phyloP scores from a whole-genome alignment of 1,140 invertebrate species.

The Aradophagus sp. region DNA sequence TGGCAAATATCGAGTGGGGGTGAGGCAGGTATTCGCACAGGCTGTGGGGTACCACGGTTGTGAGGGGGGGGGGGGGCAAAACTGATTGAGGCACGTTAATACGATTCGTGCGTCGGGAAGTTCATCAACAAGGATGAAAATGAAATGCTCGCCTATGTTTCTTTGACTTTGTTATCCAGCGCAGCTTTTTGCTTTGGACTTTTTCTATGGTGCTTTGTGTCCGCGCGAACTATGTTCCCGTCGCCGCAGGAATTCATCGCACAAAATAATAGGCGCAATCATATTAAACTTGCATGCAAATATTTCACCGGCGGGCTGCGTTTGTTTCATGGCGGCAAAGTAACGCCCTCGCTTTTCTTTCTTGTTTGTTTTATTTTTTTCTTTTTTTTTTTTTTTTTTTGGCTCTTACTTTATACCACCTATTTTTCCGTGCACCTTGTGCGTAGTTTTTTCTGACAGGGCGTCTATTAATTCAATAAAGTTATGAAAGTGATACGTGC shows the following conservation, averaged over 20 bases:
- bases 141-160: constrained; percentile 38
- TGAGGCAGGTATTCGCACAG: no score
- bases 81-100: constrained; percentile 36
- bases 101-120: constrained; percentile 31
- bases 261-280: constrained; percentile 48
- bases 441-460: no score
- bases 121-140: constrained; percentile 37
- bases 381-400: no score
- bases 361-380: no score
- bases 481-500: no score
- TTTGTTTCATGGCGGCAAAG: constrained; percentile 31
- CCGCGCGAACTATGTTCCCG: constrained; percentile 16
- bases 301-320: constrained; percentile 32
- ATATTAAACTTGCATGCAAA: constrained; percentile 53
- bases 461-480: no score
- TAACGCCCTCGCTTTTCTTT: background rate
- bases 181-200: constrained; percentile 7
- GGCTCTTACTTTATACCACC: no score
- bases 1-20: no score
- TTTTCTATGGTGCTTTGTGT: constrained; percentile 28
- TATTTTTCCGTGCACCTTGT: no score
- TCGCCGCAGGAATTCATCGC: constrained; percentile 40
- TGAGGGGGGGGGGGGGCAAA: no score
- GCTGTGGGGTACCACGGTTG: no score
- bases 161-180: constrained; percentile 41